Evolutionary conservation across 2,797 vertebrate species (phyloP), one percentile per base, ranked within the genome.

Genomic region (Scolopax rusticola): DNA sequence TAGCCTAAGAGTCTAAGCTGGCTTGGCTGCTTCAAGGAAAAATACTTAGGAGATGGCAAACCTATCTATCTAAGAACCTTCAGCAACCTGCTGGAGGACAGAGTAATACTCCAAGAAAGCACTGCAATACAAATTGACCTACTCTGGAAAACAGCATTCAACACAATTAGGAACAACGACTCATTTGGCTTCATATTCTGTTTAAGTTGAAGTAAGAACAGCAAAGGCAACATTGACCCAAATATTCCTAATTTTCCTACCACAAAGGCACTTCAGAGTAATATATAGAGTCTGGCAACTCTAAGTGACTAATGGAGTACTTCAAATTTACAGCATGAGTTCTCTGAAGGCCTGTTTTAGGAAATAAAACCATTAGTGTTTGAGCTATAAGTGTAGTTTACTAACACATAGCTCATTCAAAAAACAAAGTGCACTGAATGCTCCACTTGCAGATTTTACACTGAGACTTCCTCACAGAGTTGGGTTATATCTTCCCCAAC

Each of bases 401-500:
- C 32, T 32, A 86, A 53, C 28, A 36, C 0, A 1, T 8, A 57
- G 38, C 18, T 76, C 50, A 76, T 48, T 51, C 2, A 51, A 57
- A 50, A 88, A 40, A 5, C 7, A 38, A 43, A 7, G 11, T 10
- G 4, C 11, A 18, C 3, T 50, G 23, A 67, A 84, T 9, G 12
- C 17, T 73, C 24, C 11, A 36, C 33, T 76, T 84, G 2, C 4
- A 56, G 12, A n/a, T 40, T 90, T 91, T 15, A 76, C 50, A 48
- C 1, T 19, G 36, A 75, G 19, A 12, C 5, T 30, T 91, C 21
- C 19, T 65, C 23, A 63, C 1, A 2, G 15, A 87, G 19, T 14
- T 0, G 0, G 0, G 18, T 38, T 67, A 61, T 0, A 1, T 27
- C 27, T 56, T 54, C 36, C 41, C 25, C 14, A 13, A 12, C 2